These are phyloP conservation scores for Corythornis cristatus DNA, from an alignment of 2,113 vertebrate species.

Conservation along the genomic window DNA sequence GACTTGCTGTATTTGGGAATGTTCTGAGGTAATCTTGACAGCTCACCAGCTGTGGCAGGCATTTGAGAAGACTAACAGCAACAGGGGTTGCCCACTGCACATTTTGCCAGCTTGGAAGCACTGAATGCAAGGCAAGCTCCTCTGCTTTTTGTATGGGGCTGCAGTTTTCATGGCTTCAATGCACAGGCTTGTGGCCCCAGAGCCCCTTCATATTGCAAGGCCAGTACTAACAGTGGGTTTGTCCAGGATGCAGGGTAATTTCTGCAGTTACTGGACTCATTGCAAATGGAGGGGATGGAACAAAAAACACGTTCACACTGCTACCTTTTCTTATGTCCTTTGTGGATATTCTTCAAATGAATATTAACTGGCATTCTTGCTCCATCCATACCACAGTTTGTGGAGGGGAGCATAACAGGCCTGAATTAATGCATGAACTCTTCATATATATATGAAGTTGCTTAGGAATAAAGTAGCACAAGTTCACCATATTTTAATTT, in stretches of 20 bases:
- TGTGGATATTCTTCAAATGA: background rate
- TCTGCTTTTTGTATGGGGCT: background rate
- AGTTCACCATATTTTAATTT: background rate
- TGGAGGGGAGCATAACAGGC: background rate
- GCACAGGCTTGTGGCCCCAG: background rate
- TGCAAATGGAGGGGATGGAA: background rate
- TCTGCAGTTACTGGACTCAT: background rate
- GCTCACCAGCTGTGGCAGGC: background rate
- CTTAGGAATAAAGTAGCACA: background rate
- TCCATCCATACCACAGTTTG: background rate
- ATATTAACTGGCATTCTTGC: background rate
- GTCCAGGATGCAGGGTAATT: background rate
- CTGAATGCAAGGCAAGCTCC: background rate
- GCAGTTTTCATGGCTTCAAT: background rate
- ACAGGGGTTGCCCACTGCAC: background rate
- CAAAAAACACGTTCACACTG: background rate
- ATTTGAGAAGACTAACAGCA: background rate
- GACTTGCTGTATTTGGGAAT: background rate
- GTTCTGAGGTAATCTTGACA: background rate
- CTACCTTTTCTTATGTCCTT: background rate
- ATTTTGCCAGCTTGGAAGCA: background rate
- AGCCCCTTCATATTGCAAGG: background rate
- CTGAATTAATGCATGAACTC: background rate
- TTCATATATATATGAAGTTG: background rate
- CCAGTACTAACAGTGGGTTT: background rate